Conservation (phyloP, 1,140 invertebrate genomes). For the Orussus abietinus region DNA sequence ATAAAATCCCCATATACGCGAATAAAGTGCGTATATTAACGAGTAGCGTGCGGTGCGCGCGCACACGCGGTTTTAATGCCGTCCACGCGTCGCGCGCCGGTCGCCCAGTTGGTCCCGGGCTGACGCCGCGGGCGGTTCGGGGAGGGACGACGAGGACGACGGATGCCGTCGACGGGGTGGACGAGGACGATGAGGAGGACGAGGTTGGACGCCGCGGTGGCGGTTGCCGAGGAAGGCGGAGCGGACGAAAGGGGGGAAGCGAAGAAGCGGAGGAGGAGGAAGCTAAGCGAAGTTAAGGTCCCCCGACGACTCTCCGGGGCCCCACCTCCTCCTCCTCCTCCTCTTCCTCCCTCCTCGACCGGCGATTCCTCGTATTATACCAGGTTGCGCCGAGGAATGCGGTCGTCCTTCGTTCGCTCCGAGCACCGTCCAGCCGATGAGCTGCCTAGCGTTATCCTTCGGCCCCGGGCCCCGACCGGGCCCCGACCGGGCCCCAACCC, state of each 20-base stretch:
- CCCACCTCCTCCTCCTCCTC: conserved; percentile 19
- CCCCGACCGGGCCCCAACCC: no score
- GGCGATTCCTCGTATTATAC: conserved; percentile 53
- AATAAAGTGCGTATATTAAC: no score
- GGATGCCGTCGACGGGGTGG: conserved; percentile 13
- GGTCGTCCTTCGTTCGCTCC: conserved; percentile 51
- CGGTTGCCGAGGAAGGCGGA: conserved; percentile 9
- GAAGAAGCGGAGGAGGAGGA: conserved; percentile 11
- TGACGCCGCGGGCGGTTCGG: no score
- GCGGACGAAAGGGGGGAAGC: neutral
- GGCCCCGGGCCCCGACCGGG: no score
- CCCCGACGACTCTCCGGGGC: conserved; percentile 1
- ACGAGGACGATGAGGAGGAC: conserved; percentile 17
- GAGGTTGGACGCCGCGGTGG: no score
- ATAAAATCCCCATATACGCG: no score
- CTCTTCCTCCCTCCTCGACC: conserved; percentile 28
- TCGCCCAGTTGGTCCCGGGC: no score
- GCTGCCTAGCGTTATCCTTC: conserved; percentile 45
- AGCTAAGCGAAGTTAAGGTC: neutral
- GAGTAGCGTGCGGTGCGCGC: no score
- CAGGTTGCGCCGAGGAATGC: conserved; percentile 51
- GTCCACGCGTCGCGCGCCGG: no score
- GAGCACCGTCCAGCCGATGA: conserved; percentile 44
- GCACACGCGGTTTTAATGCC: no score
- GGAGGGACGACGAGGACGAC: no score